Base-by-base conservation (phyloP, 2,888 invertebrate species). In the Anaspis maculata region DNA sequence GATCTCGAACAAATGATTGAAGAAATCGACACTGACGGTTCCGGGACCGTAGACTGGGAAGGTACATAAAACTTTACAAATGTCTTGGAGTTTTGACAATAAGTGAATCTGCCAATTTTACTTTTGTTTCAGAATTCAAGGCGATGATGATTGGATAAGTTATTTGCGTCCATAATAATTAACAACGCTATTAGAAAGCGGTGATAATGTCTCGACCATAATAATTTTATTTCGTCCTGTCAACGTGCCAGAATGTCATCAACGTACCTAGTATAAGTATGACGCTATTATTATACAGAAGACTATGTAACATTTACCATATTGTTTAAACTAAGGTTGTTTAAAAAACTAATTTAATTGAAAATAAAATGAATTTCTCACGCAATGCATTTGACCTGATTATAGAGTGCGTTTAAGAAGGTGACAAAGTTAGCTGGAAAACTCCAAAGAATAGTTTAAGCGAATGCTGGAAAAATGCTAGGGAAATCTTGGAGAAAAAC, bases 31-130 rank as follows among this genome's bases (percentile, higher is more conserved):
- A 79, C 88, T 49, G 95, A 95, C 61, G 92, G 92, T 33, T 94
- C 92, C 4, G 96, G 96, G 49, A 96, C 95, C 13, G 91, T 96
- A 36, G 96, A 96, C 67, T 96, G 94, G 72, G 92, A 96, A 70
- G 94, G 94, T 92, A 69, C 15, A 13, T 32, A 19, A 19, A 19
- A 19, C 19, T 19, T 19, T 6, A 19, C 5, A 19, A 19, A 19
- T 6, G 19, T 19, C 19, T 5, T 9, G 24, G n/a, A n/a, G n/a
- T n/a, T 24, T 30, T 23, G 12, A 12, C 3, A 22, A 30, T 22
- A 15, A 11, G 10, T 33, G 15, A 13, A 23, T 25, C n/a, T n/a
- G n/a, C n/a, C n/a, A 36, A 25, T 21, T 25, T 19, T 28, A 15
- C 28, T 28, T 25, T 29, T 57, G 61, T 58, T 42, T 75, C 77